Evolutionary conservation across 1,140 invertebrate species (phyloP), one percentile per base, ranked within the genome.

Genomic region (Sycobia sp.): DNA sequence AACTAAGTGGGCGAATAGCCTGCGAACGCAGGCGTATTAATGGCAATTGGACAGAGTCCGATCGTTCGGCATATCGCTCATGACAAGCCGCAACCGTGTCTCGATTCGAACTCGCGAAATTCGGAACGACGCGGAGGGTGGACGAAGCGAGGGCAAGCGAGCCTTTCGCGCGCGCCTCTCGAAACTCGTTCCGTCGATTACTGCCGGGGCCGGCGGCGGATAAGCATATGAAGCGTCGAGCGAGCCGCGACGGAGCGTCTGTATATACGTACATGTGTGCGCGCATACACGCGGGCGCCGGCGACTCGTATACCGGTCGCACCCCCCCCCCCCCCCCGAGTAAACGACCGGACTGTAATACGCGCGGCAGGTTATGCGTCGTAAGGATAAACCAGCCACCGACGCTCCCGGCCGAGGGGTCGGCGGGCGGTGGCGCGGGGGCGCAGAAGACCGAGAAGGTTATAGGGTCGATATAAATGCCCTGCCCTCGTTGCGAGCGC

Each of bases 391-490:
- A 32, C 1, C 43, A 22, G 20, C 4, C 4, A 13, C 20, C 1
- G 43, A 11, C 9, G 20, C 8, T 22, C 4, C 4, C 7, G 9
- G 43, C 43, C 4, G 10, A 3, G 10, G n/a, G 39, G 39, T 7
- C 2, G n/a, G n/a, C n/a, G n/a, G n/a, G n/a, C n/a, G n/a, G n/a
- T n/a, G n/a, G n/a, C n/a, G n/a, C n/a, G n/a, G n/a, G n/a, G n/a
- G n/a, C 36, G 36, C 36, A 5, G 10, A 38, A 11, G 36, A 27
- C n/a, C 4, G 20, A 10, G 41, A 46, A 49, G 60, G 60, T 62
- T 62, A 62, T 62, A 55, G 60, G 60, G 60, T 55, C 51, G 41
- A 62, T 62, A 56, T 62, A 62, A 62, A 62, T 62, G 60, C 49
- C 55, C 20, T 25, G 43, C 41, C 20, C 29, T 38, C 18, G 32